Percentiles rank a stretch among this genome's conserved stretches.
phyloP scores from a whole-genome alignment of 2,797 vertebrate genomes.

The Sylvilagus floridanus region DNA sequence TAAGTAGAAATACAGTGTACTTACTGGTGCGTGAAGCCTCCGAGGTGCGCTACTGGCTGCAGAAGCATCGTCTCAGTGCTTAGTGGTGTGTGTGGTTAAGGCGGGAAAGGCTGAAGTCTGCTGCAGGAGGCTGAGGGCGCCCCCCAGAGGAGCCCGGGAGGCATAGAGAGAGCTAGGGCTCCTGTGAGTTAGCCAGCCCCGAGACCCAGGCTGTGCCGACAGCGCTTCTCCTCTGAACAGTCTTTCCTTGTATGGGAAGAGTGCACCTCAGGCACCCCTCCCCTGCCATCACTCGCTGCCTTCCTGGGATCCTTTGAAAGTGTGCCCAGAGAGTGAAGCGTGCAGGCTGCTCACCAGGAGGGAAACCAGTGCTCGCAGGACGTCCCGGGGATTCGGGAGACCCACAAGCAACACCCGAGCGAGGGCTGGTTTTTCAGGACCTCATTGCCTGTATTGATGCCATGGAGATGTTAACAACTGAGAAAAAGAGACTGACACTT shows the following conservation, averaged over 20 bases:
- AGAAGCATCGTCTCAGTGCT: constrained; percentile 15
- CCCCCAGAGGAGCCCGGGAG: background rate
- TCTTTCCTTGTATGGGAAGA: constrained; percentile 12
- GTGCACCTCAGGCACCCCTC: background rate
- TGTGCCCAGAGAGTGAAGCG: background rate
- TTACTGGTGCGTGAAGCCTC: background rate
- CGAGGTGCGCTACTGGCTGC: background rate
- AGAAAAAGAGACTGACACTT: background rate
- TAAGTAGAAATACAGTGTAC: background rate
- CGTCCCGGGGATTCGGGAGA: background rate
- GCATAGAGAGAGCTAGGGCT: background rate
- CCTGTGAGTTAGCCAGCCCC: background rate
- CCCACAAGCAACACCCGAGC: background rate
- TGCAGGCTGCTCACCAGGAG: background rate
- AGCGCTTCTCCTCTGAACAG: background rate
- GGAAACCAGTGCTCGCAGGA: background rate
- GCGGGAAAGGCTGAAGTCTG: background rate
- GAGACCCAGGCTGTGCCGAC: too few relatives aligned
- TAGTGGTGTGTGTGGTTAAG: background rate
- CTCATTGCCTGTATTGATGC: background rate
- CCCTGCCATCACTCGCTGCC: background rate
- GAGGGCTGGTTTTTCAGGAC: background rate
- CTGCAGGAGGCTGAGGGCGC: background rate
- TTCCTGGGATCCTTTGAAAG: background rate
- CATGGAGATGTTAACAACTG: background rate